phyloP scores from a whole-genome alignment of 2,888 invertebrate species.

The Lasioglossum marginatum region DNA sequence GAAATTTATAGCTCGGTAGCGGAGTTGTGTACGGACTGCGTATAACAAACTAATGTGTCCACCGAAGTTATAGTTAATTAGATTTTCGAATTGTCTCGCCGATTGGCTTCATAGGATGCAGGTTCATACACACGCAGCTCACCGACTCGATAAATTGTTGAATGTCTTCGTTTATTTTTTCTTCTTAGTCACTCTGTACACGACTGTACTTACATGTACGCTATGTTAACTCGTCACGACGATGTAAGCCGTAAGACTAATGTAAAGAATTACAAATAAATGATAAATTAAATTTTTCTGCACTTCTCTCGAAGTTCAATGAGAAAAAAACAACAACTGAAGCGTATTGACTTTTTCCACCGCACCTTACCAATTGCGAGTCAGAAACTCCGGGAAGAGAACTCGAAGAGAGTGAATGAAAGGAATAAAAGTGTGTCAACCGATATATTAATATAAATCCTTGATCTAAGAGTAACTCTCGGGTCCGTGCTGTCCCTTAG shows the following conservation, averaged over 20 bases:
- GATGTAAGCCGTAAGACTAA: slow-evolving; percentile 10
- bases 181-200: slow-evolving; percentile 18
- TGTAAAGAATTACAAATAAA: slow-evolving; percentile 8
- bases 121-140: neutral
- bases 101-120: neutral
- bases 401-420: neutral
- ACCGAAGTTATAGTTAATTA: slow-evolving; percentile 4
- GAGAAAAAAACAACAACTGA: neutral
- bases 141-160: slow-evolving; percentile 7
- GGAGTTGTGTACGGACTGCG: neutral
- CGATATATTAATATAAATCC: too few relatives aligned
- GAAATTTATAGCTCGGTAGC: neutral
- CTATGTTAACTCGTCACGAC: slow-evolving; percentile 18
- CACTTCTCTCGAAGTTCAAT: slow-evolving; percentile 2
- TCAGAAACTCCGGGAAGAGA: neutral
- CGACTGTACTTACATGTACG: slow-evolving; percentile 34
- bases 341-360: neutral
- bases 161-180: slow-evolving; percentile 8
- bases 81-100: neutral
- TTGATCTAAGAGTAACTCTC: too few relatives aligned
- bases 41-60: neutral
- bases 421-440: neutral
- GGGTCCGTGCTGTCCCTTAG: too few relatives aligned
- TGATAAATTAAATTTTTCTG: slow-evolving; percentile 23
- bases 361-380: neutral